A percentile compares a stretch with the other conserved stretches of the same genome.
Conservation (phyloP, 2,113 vertebrate species). For the Aptenodytes forsteri region DNA sequence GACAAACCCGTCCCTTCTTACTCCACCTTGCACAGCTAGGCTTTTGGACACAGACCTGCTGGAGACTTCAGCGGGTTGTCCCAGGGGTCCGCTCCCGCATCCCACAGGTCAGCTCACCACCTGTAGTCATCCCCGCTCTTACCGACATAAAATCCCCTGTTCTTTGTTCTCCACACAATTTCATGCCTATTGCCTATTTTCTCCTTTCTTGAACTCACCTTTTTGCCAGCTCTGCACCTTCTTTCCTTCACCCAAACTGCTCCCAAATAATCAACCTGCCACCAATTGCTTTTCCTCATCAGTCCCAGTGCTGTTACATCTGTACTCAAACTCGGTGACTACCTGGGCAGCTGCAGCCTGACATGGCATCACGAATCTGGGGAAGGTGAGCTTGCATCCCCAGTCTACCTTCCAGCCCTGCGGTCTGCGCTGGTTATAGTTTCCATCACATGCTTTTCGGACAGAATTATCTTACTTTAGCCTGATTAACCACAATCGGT, state of each 20-base stretch:
- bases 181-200: no score
- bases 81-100: fast-evolving
- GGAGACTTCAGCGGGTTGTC: neutral
- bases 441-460: neutral
- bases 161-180: neutral
- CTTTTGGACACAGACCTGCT: neutral
- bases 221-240: neutral
- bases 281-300: neutral
- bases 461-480: neutral
- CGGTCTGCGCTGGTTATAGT: fast-evolving
- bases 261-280: neutral
- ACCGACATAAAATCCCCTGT: fast-evolving
- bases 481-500: neutral
- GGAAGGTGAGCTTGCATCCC: neutral
- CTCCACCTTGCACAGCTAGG: fast-evolving
- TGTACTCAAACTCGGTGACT: fast-evolving
- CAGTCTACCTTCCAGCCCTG: neutral
- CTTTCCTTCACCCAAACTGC: neutral
- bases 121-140: neutral
- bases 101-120: neutral
- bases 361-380: fast-evolving
- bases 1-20: neutral
- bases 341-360: no score
- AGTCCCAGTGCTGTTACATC: fast-evolving
- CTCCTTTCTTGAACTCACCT: neutral